Evolutionary conservation across 2,888 invertebrate genomes (phyloP), one percentile per base, ranked within the genome.

Genomic region (Cacoxenus indagator): DNA sequence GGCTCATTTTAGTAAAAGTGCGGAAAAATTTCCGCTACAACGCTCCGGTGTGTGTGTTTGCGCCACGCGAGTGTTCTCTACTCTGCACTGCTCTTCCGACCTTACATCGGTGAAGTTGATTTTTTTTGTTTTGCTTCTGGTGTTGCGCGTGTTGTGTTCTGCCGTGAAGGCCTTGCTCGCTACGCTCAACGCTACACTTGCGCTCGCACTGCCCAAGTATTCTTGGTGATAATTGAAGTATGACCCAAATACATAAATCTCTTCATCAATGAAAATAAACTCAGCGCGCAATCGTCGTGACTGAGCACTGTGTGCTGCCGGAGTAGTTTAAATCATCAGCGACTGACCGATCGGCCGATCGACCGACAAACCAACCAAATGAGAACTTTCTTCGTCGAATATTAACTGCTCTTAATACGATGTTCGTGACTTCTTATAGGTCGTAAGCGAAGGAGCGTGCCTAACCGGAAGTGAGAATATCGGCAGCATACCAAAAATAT

Each of bases 141-240:
- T 68, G 55, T 67, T 72, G 66, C 64, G 67, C 75, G n/a, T n/a
- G n/a, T n/a, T n/a, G n/a, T 31, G 6, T 31, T 31, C 31, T 9
- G 31, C 9, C 9, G 31, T 9, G 31, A 31, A 8, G 6, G 19
- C 19, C 17, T 4, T 19, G 6, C 17, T 19, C 31, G n/a, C 43
- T 43, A 43, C 9, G n/a, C 11, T 43, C 17, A 48, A 17, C 48
- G 17, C n/a, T 48, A 48, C 48, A 48, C 48, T 31, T 37, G 1
- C 26, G 37, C 37, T 37, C 11, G 17, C 59, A 27, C n/a, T 59
- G 19, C 43, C 22, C 22, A 37, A 24, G 27, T 61, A 24, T 59
- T 71, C 67, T 76, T 78, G 78, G 80, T 81, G 80, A 82, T 81
- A 81, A 81, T 81, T 81, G 80, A 78, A 71, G 73, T 72, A 73